Base-by-base conservation (phyloP, 2,888 invertebrate species). In the Aricia artaxerxes region DNA sequence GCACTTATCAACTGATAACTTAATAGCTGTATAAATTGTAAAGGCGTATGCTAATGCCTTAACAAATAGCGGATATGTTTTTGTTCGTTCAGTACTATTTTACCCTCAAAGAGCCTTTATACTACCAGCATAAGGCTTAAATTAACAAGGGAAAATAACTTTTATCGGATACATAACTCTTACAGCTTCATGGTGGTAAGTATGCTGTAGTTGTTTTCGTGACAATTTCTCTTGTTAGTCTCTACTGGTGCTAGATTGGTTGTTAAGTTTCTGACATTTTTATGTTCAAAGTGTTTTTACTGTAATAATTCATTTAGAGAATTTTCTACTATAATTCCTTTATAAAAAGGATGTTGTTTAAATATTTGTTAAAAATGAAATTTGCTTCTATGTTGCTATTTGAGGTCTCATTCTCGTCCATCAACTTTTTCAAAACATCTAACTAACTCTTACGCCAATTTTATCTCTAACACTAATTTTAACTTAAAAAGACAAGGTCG, bases 1-100 rank as follows among this genome's bases (percentile, higher is more conserved):
- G 76, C 24, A 35, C 38, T 76, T 76, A 76, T 76, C 76, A 76
- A 49, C 11, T 49, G 53, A 76, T 53, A 76, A 57, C 76, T 76
- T 76, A 76, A 76, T 76, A 76, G 57, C 13, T 76, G 57, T 53
- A 76, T 76, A 57, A 76, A 76, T 53, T 76, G 76, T 57, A 31
- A 16, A 31, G 53, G 49, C 31, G 49, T 76, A 76, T 76, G 57
- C 57, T 38, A 76, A 57, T 35, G 4, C 38, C 31, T 16, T 76
- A 35, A 76, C 76, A 76, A 76, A 76, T 76, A 76, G 53, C 75
- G 75, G 57, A 57, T 35, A 53, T 16, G 24, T 73, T 73, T 4
- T 16, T 57, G 13, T 4, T 13, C 4, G 57, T 57, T 13, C 16
- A 13, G 16, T 16, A 1, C 57, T 57, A 57, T 57, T 57, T 57